Conservation (phyloP, 2,113 vertebrate species). For the Columba livia region DNA sequence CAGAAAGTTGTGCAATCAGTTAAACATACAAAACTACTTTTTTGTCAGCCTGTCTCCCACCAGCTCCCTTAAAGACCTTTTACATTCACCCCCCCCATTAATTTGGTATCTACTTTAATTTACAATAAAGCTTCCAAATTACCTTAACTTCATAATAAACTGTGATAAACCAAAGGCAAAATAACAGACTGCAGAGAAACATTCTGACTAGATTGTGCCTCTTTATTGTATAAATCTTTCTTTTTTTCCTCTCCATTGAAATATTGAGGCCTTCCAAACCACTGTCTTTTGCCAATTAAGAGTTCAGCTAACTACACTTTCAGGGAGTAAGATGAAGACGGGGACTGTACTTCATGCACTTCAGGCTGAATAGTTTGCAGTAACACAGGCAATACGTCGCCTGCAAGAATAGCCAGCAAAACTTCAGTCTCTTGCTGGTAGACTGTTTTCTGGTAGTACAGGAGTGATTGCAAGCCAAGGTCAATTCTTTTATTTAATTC, state of each 20-base stretch:
- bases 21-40: not conserved
- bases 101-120: not conserved
- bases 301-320: not conserved
- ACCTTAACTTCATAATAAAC: not conserved
- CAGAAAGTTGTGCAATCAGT: not conserved
- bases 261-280: not conserved
- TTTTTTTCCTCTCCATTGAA: not conserved
- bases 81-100: not conserved
- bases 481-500: slow-evolving; percentile 73
- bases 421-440: not conserved
- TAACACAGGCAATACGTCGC: not conserved
- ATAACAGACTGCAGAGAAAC: not conserved
- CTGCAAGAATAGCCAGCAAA: not conserved
- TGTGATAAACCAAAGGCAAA: not conserved
- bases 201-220: not conserved
- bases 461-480: slow-evolving; percentile 74
- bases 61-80: not conserved
- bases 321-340: not conserved
- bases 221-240: not conserved
- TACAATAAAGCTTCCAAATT: not conserved
- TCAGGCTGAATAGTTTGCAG: not conserved
- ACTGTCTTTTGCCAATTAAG: not conserved
- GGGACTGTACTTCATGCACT: not conserved
- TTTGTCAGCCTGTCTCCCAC: not conserved
- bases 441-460: not conserved